phyloP scores from a whole-genome alignment of 2,797 vertebrate species.

The Bovichtus diacanthus region DNA sequence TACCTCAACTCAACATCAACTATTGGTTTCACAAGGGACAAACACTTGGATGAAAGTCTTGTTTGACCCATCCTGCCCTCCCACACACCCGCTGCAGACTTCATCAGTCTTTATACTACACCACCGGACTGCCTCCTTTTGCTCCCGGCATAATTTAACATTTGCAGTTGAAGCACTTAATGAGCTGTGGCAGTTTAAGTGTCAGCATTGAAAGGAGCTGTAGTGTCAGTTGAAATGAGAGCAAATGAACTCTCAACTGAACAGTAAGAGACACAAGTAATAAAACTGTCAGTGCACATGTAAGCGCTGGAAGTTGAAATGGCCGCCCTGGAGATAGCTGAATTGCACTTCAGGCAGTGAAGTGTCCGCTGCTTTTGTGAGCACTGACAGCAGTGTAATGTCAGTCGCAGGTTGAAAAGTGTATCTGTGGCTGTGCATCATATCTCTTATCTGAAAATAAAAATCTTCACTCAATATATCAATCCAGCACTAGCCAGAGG shows the following conservation, averaged over 20 bases:
- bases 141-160: too few relatives aligned
- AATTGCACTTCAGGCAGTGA: neutral
- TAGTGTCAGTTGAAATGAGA: neutral
- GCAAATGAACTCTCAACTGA: neutral
- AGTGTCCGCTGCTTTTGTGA: neutral
- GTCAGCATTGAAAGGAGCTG: neutral
- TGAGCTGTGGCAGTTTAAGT: too few relatives aligned
- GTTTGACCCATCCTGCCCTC: too few relatives aligned
- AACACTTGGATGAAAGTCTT: too few relatives aligned
- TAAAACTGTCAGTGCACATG: neutral
- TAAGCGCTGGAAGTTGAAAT: neutral
- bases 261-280: neutral
- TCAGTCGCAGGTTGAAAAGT: neutral
- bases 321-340: neutral
- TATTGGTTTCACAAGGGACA: too few relatives aligned
- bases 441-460: neutral
- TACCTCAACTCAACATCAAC: too few relatives aligned
- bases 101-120: too few relatives aligned
- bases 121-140: too few relatives aligned
- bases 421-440: neutral
- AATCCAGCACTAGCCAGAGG: neutral
- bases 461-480: neutral
- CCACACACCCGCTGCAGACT: too few relatives aligned
- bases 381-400: neutral
- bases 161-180: too few relatives aligned